These are phyloP conservation scores for Corythornis vintsioides DNA, from an alignment of 2,113 vertebrate genomes.

Conservation along the genomic window DNA sequence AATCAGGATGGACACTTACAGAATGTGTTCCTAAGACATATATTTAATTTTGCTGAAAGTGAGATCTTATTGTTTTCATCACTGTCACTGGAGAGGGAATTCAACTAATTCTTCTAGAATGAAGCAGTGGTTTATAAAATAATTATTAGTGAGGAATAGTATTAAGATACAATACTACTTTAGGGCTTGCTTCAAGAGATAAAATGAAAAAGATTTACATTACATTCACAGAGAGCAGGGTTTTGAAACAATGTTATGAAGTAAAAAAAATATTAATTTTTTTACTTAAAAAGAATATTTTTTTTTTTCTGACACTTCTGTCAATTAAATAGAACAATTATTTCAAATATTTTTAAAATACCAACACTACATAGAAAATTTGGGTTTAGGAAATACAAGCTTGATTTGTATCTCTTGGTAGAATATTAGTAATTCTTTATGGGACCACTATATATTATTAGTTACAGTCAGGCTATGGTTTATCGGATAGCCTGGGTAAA, in stretches of 20 bases:
- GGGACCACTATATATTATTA: neutral
- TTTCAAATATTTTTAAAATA: neutral
- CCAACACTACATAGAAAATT: neutral
- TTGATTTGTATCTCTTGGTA: neutral
- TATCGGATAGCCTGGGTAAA: neutral
- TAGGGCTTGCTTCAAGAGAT: slow-evolving; percentile 10
- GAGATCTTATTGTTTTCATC: neutral
- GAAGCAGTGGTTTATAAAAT: neutral
- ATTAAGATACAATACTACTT: neutral
- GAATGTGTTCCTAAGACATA: slow-evolving; percentile 13
- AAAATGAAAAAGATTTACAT: neutral
- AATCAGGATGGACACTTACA: neutral
- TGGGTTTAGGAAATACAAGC: neutral
- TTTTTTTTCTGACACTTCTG: neutral
- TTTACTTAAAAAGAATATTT: neutral
- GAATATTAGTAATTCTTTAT: neutral
- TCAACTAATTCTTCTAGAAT: neutral
- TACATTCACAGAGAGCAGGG: neutral
- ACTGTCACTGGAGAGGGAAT: neutral
- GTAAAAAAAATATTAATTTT: neutral
- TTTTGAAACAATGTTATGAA: neutral
- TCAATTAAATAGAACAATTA: neutral
- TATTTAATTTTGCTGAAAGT: slow-evolving; percentile 8
- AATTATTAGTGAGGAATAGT: neutral
- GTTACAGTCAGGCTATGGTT: neutral